Evolutionary conservation across 2,888 invertebrate species (phyloP).

Genomic region (Encarsia formosa): DNA sequence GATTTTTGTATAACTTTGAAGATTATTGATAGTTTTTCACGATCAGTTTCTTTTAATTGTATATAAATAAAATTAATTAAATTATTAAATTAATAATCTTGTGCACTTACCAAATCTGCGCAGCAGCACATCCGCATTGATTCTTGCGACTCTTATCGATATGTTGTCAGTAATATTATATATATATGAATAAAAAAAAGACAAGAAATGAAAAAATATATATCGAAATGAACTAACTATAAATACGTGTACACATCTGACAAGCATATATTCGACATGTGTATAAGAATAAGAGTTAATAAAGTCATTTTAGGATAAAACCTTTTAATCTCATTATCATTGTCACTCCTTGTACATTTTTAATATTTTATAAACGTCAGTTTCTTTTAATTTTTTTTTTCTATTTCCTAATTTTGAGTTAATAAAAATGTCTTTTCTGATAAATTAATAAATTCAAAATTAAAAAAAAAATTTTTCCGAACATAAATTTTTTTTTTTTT

Average conservation of each 20-base stretch:
- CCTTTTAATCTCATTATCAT: conserved; percentile 3
- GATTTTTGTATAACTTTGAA: too few relatives aligned
- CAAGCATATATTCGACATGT: conserved; percentile 42
- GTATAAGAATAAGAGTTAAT: conserved; percentile 49
- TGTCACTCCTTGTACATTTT: conserved; percentile 1
- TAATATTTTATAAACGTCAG: background rate
- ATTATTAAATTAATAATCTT: too few relatives aligned
- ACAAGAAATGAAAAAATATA: conserved; percentile 5
- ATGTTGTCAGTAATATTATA: conserved; percentile 21
- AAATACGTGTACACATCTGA: conserved; percentile 39
- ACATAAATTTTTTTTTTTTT: too few relatives aligned
- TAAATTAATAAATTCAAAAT: background rate
- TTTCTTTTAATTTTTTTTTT: too few relatives aligned
- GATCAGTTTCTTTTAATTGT: too few relatives aligned
- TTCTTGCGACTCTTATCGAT: conserved; percentile 20
- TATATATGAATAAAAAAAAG: conserved; percentile 3
- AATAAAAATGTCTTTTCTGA: background rate
- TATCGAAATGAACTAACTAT: conserved; percentile 29
- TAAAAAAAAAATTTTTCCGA: background rate
- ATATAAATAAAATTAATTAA: too few relatives aligned
- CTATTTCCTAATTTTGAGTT: background rate
- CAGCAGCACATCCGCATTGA: conserved; percentile 12
- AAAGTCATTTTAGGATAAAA: conserved; percentile 47
- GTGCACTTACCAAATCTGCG: too few relatives aligned
- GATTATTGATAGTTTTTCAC: too few relatives aligned